These are phyloP conservation scores for Saguinus imperator DNA, from an alignment of 2,113 vertebrate genomes.

Conservation along the genomic window DNA sequence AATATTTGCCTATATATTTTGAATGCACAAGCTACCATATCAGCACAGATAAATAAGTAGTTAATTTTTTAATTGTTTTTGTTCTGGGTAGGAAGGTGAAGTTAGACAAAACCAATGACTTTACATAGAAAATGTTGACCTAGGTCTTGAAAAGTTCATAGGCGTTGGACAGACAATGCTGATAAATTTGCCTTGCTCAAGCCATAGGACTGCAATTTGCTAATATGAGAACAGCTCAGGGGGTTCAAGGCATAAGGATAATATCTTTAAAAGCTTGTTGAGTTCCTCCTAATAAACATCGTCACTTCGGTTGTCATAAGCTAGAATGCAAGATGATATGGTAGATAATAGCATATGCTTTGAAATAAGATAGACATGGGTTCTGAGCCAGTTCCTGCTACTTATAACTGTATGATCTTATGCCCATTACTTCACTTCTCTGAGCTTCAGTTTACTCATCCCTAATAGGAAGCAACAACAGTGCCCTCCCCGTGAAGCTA, in stretches of 20 bases:
- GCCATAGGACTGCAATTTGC: neutral
- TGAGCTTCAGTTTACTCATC: neutral
- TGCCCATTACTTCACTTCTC: neutral
- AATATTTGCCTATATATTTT: neutral
- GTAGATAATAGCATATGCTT: neutral
- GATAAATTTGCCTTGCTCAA: neutral
- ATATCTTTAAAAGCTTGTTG: neutral
- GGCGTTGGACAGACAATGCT: neutral
- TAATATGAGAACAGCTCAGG: neutral
- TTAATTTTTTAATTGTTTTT: conserved; percentile 3
- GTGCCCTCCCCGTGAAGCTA: neutral
- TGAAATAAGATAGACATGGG: neutral
- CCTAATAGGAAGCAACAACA: neutral
- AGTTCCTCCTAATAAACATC: neutral
- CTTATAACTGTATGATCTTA: neutral
- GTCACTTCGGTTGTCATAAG: neutral
- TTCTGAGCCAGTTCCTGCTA: neutral
- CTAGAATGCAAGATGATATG: neutral
- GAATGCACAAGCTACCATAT: neutral
- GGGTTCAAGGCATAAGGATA: neutral
- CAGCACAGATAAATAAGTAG: neutral
- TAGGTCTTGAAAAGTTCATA: neutral
- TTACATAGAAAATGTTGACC: neutral
- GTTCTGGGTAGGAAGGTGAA: neutral
- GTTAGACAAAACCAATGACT: neutral